Percentiles rank a stretch among this genome's conserved stretches.
Evolutionary conservation across 1,140 invertebrate genomes (phyloP).

Genomic region (Pissodes strobi): DNA sequence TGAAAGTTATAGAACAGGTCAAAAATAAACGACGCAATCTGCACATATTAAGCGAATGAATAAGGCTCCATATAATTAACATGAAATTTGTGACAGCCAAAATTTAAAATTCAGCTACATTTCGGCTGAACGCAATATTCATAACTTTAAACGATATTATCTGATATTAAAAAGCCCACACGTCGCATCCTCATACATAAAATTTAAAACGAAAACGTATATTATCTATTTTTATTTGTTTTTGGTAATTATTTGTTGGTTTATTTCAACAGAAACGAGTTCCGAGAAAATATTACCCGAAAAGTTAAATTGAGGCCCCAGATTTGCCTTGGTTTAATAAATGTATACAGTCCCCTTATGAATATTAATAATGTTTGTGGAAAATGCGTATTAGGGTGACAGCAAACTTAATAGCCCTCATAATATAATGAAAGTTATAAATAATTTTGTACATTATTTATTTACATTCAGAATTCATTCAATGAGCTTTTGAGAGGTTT

Average conservation of each 20-base stretch:
- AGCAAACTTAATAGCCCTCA: too few relatives aligned
- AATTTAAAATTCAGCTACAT: conserved; percentile 17
- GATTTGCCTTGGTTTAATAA: conserved; percentile 1
- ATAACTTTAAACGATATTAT: conserved; percentile 22
- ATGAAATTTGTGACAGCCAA: too few relatives aligned
- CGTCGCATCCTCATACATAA: conserved; percentile 12
- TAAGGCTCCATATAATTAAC: too few relatives aligned
- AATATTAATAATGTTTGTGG: conserved; percentile 4
- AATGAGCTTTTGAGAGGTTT: too few relatives aligned
- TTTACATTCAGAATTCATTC: too few relatives aligned
- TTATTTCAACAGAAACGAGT: conserved; percentile 12
- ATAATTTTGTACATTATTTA: too few relatives aligned
- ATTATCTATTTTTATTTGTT: conserved; percentile 20
- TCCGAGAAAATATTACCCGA: background rate
- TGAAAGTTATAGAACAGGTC: too few relatives aligned
- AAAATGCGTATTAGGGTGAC: too few relatives aligned
- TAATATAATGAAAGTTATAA: too few relatives aligned
- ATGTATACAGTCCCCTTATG: background rate
- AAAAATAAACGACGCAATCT: too few relatives aligned
- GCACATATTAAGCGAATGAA: too few relatives aligned
- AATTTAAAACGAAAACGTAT: background rate
- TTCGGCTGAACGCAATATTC: conserved; percentile 5
- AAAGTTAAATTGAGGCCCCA: background rate
- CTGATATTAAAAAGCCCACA: conserved; percentile 20
- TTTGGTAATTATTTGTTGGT: conserved; percentile 13